These are phyloP conservation scores for Sebastes oblongus DNA, from an alignment of 2,797 vertebrate genomes.

Conservation along the genomic window DNA sequence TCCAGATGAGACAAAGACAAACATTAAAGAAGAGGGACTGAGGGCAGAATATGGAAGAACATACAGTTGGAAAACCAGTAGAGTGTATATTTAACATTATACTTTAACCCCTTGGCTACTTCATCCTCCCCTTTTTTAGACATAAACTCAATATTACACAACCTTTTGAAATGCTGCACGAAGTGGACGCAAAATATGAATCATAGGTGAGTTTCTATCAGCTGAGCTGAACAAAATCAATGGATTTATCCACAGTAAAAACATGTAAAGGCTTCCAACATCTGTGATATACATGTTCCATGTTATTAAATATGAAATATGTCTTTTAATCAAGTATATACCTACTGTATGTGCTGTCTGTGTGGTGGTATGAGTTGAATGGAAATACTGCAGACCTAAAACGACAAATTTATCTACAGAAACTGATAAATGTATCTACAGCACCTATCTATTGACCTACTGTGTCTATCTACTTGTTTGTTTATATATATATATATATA, in stretches of 20 bases:
- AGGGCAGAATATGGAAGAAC: slow-evolving; percentile 25
- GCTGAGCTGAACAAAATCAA: not conserved
- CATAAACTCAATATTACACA: not conserved
- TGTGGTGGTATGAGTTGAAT: not conserved
- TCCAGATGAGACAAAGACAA: slow-evolving; percentile 54
- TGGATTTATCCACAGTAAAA: not conserved
- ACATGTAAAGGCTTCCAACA: not conserved
- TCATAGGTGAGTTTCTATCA: not conserved
- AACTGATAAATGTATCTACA: not conserved
- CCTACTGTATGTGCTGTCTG: not conserved
- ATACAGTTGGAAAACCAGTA: not conserved
- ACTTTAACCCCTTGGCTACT: not conserved
- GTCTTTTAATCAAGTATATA: not conserved
- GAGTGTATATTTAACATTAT: slow-evolving; percentile 3
- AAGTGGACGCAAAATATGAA: not conserved
- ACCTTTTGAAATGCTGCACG: not conserved
- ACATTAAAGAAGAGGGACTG: slow-evolving; percentile 40
- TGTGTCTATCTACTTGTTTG: not conserved
- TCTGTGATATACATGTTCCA: no score
- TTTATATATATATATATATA: not conserved
- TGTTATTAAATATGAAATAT: not conserved
- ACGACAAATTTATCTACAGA: not conserved
- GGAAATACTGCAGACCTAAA: not conserved
- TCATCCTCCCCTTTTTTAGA: not conserved
- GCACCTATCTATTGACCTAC: not conserved